Evolutionary conservation across 2,113 vertebrate genomes (phyloP), one percentile per base, ranked within the genome.

Genomic region (Notothenia rossii): DNA sequence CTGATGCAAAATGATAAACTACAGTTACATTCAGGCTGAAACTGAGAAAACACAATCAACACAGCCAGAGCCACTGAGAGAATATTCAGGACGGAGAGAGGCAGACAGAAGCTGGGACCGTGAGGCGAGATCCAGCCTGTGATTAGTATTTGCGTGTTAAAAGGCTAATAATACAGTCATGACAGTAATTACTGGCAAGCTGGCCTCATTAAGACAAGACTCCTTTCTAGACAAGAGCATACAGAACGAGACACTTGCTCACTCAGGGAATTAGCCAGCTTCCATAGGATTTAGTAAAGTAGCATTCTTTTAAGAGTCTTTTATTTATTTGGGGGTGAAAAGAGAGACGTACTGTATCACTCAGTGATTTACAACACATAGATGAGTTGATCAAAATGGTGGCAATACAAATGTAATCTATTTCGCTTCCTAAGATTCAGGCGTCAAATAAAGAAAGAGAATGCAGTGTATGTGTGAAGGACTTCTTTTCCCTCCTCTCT

Each of bases 161-260:
- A 88, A 75, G 79, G 82, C 77, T 88, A 82, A 85, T 83, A 82
- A 87, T 81, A 78, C 83, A 86, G 75, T 69, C 70, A 73, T 80
- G 66, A 81, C 75, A 59, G 81, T 83, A 84, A 91, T 91, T 87
- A 89, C 62, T 7, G 51, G 29, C 53, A 66, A 75, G 74, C 40
- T 43, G 77, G 72, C 65, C 85, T 90, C 70, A 88, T 90, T 88
- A 80, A 81, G 45, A 20, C 29, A n/a, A 75, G 75, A 86, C 53
- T 63, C 20, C 74, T 74, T 81, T 71, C 65, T 45, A 72, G 72
- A 80, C 73, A 78, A 77, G 79, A 78, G 58, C 82, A 81, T 3
- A 49, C 2, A 40, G 48, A 64, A 45, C 87, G 54, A 81, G 65
- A 82, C 20, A 82, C 46, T 66, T 46, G 59, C 64, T 75, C 61